Conservation (phyloP, 2,113 vertebrate genomes). For the Caretta caretta region DNA sequence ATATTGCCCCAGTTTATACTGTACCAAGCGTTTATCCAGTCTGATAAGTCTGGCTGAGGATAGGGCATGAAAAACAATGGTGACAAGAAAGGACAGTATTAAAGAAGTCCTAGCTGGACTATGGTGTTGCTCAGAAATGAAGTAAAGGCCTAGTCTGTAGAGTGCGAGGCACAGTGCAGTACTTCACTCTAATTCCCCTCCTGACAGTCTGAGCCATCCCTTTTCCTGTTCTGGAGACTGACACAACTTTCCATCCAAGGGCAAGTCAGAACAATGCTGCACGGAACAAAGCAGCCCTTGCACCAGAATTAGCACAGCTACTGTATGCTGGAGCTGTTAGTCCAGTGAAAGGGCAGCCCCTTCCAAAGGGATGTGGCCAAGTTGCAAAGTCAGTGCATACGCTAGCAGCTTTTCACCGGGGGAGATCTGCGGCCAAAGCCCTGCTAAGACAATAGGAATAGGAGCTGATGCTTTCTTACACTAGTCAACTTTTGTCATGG, state of each 20-base stretch:
- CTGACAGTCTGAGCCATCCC: background rate
- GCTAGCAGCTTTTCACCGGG: background rate
- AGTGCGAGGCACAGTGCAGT: background rate
- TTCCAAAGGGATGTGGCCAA: background rate
- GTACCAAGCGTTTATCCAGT: background rate
- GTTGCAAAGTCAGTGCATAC: background rate
- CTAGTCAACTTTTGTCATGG: rapidly evolving
- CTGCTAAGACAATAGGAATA: background rate
- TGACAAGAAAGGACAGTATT: background rate
- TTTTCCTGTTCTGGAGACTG: background rate
- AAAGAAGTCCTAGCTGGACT: rapidly evolving
- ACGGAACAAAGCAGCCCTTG: background rate
- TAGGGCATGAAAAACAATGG: background rate
- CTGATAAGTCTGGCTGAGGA: background rate
- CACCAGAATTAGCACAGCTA: background rate
- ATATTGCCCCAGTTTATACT: rapidly evolving
- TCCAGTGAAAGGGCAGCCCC: background rate
- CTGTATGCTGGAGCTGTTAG: background rate
- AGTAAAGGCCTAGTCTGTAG: background rate
- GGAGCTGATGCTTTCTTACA: background rate
- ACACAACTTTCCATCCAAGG: rapidly evolving
- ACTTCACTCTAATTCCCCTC: background rate
- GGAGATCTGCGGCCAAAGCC: background rate
- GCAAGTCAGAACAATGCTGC: background rate
- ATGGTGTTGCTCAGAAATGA: background rate